Percentiles rank a stretch among this genome's conserved stretches.
These are phyloP conservation scores for Leistus spinibarbis DNA, from an alignment of 2,888 invertebrate genomes.

Conservation along the genomic window DNA sequence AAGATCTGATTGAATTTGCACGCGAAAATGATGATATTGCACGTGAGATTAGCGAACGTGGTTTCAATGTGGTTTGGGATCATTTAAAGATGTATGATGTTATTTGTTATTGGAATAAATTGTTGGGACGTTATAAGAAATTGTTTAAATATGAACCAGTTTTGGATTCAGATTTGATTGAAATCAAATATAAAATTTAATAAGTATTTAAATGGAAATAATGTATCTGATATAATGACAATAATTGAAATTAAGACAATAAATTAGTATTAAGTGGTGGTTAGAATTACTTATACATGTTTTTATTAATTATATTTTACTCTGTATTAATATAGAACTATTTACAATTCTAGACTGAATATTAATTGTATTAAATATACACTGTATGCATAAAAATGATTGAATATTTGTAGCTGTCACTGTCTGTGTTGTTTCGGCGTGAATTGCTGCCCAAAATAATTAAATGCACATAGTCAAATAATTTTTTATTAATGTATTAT, in stretches of 20 bases:
- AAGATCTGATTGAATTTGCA: conserved; percentile 75
- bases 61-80: conserved; percentile 82
- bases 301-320: no score
- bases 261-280: conserved; percentile 2
- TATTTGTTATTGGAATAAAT: conserved; percentile 83
- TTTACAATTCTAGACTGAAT: no score
- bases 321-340: no score
- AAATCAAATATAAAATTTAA: conserved; percentile 52
- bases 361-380: no score
- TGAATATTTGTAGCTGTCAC: no score
- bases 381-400: no score
- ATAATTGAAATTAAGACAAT: conserved; percentile 20
- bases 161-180: conserved; percentile 65
- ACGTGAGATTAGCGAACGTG: conserved; percentile 79
- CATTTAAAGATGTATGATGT: conserved; percentile 83
- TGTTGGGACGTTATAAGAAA: conserved; percentile 76
- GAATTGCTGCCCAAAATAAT: no score
- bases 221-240: conserved; percentile 11
- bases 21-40: conserved; percentile 75
- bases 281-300: neutral
- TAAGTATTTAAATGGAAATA: conserved; percentile 12
- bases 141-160: conserved; percentile 71
- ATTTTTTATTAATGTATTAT: conserved; percentile 36
- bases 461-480: neutral
- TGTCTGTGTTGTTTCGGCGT: no score